Evolutionary conservation across 2,113 vertebrate species (phyloP).

Genomic region (Prunella fulvescens): DNA sequence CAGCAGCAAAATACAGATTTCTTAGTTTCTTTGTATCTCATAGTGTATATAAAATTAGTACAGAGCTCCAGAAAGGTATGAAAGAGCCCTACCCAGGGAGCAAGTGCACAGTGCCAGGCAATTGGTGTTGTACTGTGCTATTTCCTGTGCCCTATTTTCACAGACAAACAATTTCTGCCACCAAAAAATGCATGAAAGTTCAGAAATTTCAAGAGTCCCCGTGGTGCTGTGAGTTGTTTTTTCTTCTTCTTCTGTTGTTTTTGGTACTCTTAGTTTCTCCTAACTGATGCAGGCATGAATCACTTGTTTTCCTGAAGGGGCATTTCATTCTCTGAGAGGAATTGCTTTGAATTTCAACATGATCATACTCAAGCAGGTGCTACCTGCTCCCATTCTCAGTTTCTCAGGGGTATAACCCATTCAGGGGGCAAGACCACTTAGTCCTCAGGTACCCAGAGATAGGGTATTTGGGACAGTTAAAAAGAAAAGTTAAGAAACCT

Average conservation of each 20-base stretch:
- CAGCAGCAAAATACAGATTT: neutral
- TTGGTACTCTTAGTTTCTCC: neutral
- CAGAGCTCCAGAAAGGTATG: neutral
- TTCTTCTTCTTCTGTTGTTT: neutral
- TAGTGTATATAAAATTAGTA: neutral
- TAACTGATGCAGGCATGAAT: neutral
- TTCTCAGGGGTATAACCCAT: neutral
- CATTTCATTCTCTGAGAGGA: neutral
- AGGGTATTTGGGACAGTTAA: neutral
- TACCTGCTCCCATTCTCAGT: neutral
- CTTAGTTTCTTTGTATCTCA: neutral
- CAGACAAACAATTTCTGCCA: neutral
- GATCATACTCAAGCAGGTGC: neutral
- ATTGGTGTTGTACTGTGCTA: neutral
- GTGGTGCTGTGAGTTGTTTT: neutral
- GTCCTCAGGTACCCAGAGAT: neutral
- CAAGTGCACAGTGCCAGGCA: neutral
- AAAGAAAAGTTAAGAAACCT: neutral
- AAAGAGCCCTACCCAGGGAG: neutral
- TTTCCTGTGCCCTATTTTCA: constrained; percentile 21
- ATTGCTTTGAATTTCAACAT: neutral
- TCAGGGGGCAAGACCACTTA: neutral
- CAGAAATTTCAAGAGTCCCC: neutral
- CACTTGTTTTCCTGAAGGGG: neutral
- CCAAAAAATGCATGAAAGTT: neutral